Percentiles rank a stretch among this genome's conserved stretches.
phyloP scores from a whole-genome alignment of 2,797 vertebrate species.

The Astyanax mexicanus region DNA sequence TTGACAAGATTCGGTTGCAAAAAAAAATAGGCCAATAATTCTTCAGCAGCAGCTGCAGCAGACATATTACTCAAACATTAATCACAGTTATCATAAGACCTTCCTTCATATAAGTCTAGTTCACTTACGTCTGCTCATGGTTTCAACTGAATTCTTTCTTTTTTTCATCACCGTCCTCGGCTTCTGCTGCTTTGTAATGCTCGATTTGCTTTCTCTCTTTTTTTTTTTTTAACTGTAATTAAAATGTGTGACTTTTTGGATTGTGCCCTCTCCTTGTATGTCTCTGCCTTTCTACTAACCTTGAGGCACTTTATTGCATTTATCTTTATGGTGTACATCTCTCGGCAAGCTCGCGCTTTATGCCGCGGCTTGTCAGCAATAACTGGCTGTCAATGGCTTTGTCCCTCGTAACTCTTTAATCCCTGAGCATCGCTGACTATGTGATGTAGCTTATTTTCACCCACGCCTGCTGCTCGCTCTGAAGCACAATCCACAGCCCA shows the following conservation, averaged over 20 bases:
- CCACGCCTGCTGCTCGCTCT: constrained; percentile 9
- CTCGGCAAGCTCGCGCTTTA: background rate
- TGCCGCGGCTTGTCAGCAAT: constrained; percentile 3
- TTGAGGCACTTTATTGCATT: background rate
- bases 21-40: too few species aligned
- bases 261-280: background rate
- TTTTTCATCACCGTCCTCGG: background rate
- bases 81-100: too few species aligned
- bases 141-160: background rate
- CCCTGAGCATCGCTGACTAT: constrained; percentile 20
- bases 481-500: constrained; percentile 35
- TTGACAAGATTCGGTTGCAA: too few species aligned
- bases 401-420: constrained; percentile 25
- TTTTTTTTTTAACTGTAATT: too few species aligned
- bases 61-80: background rate
- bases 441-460: constrained; percentile 27
- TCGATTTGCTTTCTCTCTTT: too few species aligned
- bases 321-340: background rate
- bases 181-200: too few species aligned
- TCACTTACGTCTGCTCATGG: background rate
- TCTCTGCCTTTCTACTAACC: background rate
- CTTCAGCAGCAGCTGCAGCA: too few species aligned
- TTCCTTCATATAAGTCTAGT: background rate
- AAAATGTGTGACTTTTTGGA: background rate
- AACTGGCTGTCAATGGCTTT: constrained; percentile 13